Evolutionary conservation across 2,797 vertebrate genomes (phyloP).

Genomic region (Cichlasoma orientale): DNA sequence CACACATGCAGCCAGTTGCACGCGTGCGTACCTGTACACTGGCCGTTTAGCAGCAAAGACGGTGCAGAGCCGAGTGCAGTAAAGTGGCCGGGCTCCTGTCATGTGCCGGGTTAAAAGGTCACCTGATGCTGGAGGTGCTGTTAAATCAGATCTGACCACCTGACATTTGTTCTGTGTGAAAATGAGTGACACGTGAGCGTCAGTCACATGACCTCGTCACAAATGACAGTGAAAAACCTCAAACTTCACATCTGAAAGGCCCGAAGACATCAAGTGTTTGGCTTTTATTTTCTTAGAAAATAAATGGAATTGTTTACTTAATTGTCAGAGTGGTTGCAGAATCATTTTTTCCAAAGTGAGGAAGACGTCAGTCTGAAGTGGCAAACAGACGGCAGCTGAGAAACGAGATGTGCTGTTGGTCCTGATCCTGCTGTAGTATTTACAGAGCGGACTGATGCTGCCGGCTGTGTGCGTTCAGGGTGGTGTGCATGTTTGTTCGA

Average conservation of each 20-base stretch:
- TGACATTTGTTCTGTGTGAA: conserved; percentile 25
- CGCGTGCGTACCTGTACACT: neutral
- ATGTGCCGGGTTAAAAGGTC: conserved; percentile 21
- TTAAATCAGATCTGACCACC: conserved; percentile 2
- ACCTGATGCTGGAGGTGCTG: neutral
- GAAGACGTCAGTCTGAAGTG: neutral
- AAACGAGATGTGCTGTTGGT: neutral
- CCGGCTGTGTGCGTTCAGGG: neutral
- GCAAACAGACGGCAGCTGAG: neutral
- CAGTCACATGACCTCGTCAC: neutral
- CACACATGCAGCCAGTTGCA: neutral
- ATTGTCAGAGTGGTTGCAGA: neutral
- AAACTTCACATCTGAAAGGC: neutral
- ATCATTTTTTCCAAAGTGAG: neutral
- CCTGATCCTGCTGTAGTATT: conserved; percentile 2
- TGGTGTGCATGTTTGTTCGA: neutral
- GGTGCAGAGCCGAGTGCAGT: neutral
- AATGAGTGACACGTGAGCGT: neutral
- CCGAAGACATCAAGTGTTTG: neutral
- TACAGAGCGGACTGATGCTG: conserved; percentile 11
- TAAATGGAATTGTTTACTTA: neutral
- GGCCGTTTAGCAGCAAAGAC: neutral
- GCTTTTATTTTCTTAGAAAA: neutral
- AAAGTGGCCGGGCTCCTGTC: conserved; percentile 5
- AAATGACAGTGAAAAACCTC: neutral